Percentiles rank a stretch among this genome's conserved stretches.
phyloP scores from a whole-genome alignment of 1,140 invertebrate genomes.

The Temnothorax nylanderi region DNA sequence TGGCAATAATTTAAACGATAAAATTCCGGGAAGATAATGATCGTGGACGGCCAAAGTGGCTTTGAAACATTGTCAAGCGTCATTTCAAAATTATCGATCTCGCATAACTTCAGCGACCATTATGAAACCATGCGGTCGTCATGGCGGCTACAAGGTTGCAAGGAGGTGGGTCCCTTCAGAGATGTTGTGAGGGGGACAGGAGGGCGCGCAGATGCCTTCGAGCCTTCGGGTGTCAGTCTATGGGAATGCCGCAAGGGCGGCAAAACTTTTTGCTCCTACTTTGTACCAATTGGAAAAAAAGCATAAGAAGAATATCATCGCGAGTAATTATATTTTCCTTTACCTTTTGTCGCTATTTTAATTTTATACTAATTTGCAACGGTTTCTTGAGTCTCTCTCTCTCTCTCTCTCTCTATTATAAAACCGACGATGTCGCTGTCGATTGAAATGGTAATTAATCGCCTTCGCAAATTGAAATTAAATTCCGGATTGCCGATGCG shows the following conservation, averaged over 20 bases:
- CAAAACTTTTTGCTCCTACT: constrained; percentile 23
- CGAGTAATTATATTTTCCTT: neutral
- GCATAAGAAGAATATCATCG: neutral
- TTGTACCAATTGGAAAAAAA: neutral
- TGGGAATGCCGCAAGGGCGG: constrained; percentile 42
- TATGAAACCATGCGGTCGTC: constrained; percentile 53
- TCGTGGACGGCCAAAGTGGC: neutral
- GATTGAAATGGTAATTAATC: neutral
- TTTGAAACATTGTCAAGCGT: constrained; percentile 27
- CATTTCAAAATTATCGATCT: constrained; percentile 48
- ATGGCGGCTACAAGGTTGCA: constrained; percentile 58
- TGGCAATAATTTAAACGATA: neutral
- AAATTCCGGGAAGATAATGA: neutral
- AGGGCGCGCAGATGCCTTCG: constrained; percentile 37
- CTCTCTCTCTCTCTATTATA: neutral
- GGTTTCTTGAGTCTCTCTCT: neutral
- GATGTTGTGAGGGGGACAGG: neutral
- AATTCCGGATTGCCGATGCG: neutral
- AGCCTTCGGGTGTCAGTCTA: constrained; percentile 49
- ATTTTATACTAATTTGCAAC: neutral
- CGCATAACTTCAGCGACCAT: constrained; percentile 50
- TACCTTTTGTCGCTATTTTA: neutral
- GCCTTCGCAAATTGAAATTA: neutral
- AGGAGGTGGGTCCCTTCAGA: constrained; percentile 46
- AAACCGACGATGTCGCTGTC: neutral